A percentile compares a stretch with the other conserved stretches of the same genome.
Conservation (phyloP, 2,113 vertebrate genomes). For the Malurus alboscapulatus region DNA sequence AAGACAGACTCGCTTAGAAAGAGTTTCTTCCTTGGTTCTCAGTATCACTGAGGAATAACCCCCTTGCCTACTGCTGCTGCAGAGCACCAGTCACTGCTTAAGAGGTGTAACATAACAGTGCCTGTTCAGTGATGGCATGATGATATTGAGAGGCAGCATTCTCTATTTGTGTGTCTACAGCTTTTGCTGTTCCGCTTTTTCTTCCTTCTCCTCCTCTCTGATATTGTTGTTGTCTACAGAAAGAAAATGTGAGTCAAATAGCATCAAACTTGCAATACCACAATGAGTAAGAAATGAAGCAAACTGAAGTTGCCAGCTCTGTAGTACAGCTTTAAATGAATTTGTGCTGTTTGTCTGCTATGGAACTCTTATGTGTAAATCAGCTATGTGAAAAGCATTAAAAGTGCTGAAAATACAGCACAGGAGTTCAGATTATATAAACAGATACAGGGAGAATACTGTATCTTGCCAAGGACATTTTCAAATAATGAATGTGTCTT, state of each 20-base stretch:
- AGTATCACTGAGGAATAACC: not conserved
- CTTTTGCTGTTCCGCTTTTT: not conserved
- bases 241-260: not conserved
- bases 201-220: not conserved
- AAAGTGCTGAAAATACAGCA: conserved; percentile 18
- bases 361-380: conserved; percentile 1
- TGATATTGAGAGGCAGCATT: not conserved
- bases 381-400: conserved; percentile 7
- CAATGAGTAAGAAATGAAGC: not conserved
- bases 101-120: not conserved
- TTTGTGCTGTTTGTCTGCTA: conserved; percentile 11
- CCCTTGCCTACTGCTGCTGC: not conserved
- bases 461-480: conserved; percentile 16
- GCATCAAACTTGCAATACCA: not conserved
- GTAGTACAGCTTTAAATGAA: not conserved
- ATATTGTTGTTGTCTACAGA: not conserved
- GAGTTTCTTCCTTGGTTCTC: not conserved
- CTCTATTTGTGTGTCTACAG: not conserved
- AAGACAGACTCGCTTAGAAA: not conserved
- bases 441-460: not conserved
- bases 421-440: not conserved
- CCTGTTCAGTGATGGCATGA: not conserved
- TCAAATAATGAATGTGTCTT: not conserved
- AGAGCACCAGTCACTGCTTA: not conserved
- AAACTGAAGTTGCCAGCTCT: not conserved